Percentiles rank a stretch among this genome's conserved stretches.
phyloP scores from a whole-genome alignment of 2,888 invertebrate species.

The Macrosiphum euphorbiae region DNA sequence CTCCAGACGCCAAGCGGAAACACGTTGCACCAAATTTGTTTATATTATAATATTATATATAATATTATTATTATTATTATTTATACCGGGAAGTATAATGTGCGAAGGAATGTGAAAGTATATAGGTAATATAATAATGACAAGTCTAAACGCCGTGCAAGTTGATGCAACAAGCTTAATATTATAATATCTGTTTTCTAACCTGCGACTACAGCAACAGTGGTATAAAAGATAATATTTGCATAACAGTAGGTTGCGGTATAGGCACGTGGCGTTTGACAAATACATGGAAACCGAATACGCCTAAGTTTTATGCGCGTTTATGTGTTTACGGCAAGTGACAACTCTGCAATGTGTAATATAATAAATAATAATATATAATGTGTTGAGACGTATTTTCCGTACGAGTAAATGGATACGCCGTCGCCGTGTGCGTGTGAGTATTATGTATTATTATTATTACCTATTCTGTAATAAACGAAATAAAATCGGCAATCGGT shows the following conservation, averaged over 20 bases:
- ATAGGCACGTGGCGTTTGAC: not conserved
- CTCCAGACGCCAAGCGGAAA: conserved; percentile 46
- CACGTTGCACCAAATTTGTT: conserved; percentile 15
- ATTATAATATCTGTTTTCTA: conserved; percentile 28
- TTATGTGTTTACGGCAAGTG: not conserved
- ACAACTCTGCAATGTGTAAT: not conserved
- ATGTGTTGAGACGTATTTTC: not conserved
- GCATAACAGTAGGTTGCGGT: conserved; percentile 26
- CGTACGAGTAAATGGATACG: not conserved
- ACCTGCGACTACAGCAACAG: not conserved
- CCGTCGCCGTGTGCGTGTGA: not conserved
- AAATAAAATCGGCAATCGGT: not conserved
- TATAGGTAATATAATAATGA: not conserved
- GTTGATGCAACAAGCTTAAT: conserved; percentile 45
- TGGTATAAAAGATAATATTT: conserved; percentile 28
- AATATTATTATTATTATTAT: conserved; percentile 13
- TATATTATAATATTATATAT: not conserved
- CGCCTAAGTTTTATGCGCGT: not conserved
- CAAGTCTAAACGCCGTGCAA: not conserved
- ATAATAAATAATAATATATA: not conserved
- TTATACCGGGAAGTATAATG: conserved; percentile 50
- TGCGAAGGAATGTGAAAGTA: conserved; percentile 57
- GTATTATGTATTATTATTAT: not conserved
- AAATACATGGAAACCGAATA: conserved; percentile 15
- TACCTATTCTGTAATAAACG: not conserved